Evolutionary conservation across 2,113 vertebrate genomes (phyloP).

Genomic region (Columbina picui): DNA sequence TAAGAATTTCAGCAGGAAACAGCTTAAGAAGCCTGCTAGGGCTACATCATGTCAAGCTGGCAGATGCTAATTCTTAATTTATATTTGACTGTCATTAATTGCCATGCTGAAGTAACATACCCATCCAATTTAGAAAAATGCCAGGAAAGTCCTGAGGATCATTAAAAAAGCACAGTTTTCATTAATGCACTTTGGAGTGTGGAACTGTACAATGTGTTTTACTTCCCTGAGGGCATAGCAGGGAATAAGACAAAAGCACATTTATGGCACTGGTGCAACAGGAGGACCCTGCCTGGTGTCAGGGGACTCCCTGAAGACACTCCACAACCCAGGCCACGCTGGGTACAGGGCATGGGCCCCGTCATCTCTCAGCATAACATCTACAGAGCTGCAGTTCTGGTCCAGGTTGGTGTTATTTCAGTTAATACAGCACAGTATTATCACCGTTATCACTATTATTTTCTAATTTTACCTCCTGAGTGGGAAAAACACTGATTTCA

Average conservation of each 20-base stretch:
- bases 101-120: not conserved
- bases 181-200: not conserved
- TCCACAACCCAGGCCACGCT: accelerated
- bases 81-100: not conserved
- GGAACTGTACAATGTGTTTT: not conserved
- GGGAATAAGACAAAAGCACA: not conserved
- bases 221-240: not conserved
- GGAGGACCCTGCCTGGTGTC: not conserved
- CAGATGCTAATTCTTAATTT: not conserved
- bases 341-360: not conserved
- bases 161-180: not conserved
- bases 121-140: not conserved
- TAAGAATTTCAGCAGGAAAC: not conserved
- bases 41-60: not conserved
- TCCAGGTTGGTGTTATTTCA: not conserved
- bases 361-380: not conserved
- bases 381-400: not conserved
- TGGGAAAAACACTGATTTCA: not conserved
- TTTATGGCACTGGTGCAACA: not conserved
- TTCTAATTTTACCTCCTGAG: not conserved
- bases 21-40: not conserved
- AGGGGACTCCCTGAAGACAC: not conserved
- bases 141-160: not conserved
- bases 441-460: not conserved
- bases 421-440: not conserved